Base-by-base conservation (phyloP, 37 sponge, comb jelly and placozoan species). In the Haliclona indistincta region DNA sequence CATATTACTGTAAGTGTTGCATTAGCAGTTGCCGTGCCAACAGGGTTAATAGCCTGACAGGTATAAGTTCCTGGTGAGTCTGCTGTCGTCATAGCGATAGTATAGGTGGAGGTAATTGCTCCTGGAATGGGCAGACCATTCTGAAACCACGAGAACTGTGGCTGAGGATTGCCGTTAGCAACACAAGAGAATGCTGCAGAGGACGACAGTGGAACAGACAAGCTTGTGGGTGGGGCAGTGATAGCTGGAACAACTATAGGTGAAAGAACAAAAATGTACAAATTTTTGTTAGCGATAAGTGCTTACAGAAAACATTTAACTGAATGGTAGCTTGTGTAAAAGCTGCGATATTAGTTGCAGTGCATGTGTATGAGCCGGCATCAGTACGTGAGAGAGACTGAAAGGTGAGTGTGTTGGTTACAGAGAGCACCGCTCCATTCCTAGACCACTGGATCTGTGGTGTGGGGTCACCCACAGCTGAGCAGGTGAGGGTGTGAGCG, bases 1-100 rank as follows among this genome's bases (percentile, higher is more conserved):
- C 88, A 77, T n/a, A 74, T 54, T 10, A 88, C 77, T 38, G 60
- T 68, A 26, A 88, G 70, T 34, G 51, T 73, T 37, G 77, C 83
- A 52, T 28, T 68, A 22, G 72, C 77, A n/a, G 74, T 65, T 19
- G 36, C 70, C 11, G 42, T 49, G 10, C 89, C 84, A 29, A 77
- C 56, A n/a, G 17, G n/a, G 35, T 88, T 88, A 54, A 23, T 78
- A 29, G 89, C 89, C 11, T 39, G 68, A 58, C 89, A 88, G 10
- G 75, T 83, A 42, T 88, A 88, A 11, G 19, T 23, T 44, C 89
- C 89, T 3, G 28, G 69, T 62, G 29, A 39, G 20, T n/a, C 43
- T 23, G 35, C 69, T 23, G 70, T 62, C 23, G 30, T 81, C 51
- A 34, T 60, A 67, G 86, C 10, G 47, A 86, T 69, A 51, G 70